These are phyloP conservation scores for Botia kubotai DNA, from an alignment of 2,797 vertebrate species.

Conservation along the genomic window DNA sequence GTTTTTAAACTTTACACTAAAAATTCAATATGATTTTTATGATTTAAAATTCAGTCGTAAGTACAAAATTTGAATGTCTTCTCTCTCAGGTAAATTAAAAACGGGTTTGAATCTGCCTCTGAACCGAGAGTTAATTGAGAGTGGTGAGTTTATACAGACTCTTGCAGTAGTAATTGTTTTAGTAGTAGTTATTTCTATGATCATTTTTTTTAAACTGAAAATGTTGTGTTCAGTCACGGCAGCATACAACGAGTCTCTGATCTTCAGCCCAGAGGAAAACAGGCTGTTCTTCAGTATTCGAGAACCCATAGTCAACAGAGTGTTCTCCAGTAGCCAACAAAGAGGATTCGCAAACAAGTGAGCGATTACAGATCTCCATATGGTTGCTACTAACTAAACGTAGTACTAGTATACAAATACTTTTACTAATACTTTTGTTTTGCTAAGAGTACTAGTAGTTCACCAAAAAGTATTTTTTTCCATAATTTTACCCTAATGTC, in stretches of 20 bases:
- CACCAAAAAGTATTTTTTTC: too few species aligned
- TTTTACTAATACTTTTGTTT: too few species aligned
- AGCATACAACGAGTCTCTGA: slow-evolving; percentile 89
- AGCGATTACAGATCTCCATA: slow-evolving; percentile 56
- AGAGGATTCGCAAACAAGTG: slow-evolving; percentile 93
- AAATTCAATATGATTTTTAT: not conserved
- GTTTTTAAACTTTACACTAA: not conserved
- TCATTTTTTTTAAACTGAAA: not conserved
- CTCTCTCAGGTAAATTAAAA: slow-evolving; percentile 80
- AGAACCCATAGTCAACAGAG: slow-evolving; percentile 95
- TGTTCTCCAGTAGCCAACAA: slow-evolving; percentile 91
- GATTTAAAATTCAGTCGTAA: not conserved
- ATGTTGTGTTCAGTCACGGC: slow-evolving; percentile 82
- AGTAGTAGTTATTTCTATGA: too few species aligned
- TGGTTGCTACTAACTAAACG: too few species aligned
- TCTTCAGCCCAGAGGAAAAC: slow-evolving; percentile 89
- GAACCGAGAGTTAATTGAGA: slow-evolving; percentile 80
- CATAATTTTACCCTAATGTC: too few species aligned
- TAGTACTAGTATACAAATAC: too few species aligned
- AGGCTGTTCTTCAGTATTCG: slow-evolving; percentile 93
- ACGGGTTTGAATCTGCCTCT: slow-evolving; percentile 80
- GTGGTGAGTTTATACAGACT: slow-evolving; percentile 75
- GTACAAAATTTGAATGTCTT: not conserved
- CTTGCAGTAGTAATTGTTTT: not conserved
- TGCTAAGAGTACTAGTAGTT: too few species aligned